Base-by-base conservation (phyloP, 30 jellyfish, hydroid and myxozoan genomes). In the Hydractinia symbiolongicarpus region DNA sequence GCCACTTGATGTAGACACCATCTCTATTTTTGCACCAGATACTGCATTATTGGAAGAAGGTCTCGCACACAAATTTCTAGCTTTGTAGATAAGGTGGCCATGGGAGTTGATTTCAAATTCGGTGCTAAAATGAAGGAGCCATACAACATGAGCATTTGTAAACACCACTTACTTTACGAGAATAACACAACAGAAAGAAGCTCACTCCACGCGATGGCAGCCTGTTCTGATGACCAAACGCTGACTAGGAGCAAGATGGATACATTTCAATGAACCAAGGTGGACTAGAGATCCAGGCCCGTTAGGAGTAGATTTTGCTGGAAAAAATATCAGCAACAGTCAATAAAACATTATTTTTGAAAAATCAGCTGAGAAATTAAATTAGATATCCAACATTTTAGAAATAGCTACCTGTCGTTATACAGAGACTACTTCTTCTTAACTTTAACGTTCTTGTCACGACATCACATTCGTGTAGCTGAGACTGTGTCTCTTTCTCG, bases 241-340 rank as follows among this genome's bases (percentile, higher is more conserved):
- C 58, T 82, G 76, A 4, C 89, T 54, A 6, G 97, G 95, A 15
- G 81, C 73, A 76, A 90, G 60, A 49, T 90, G 95, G 20, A 90
- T 86, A 82, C 97, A 90, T 78, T 86, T 90, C 88, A 90, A 78
- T 71, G 97, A 90, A 14, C 97, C 97, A 50, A 77, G 94, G 61
- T 90, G 97, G 4, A 75, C 76, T 53, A 90, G 69, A 4, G 97
- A 90, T 16, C 97, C 97, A 78, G 95, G 95, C n/a, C 97, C 97
- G 52, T 72, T 64, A 4, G 94, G 73, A 14, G 94, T 56, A 4
- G 82, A 66, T 19, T 82, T 82, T 16, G 88, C 97, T 90, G 67
- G 84, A 50, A 9, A 9, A 76, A 11, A 6, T 64, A 6, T 64
- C 17, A 44, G 9, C 16, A 64, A 64, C 40, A 64, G 40, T 64